Evolutionary conservation across 2,888 invertebrate genomes (phyloP), one percentile per base, ranked within the genome.

Genomic region (Heliconius aoede): DNA sequence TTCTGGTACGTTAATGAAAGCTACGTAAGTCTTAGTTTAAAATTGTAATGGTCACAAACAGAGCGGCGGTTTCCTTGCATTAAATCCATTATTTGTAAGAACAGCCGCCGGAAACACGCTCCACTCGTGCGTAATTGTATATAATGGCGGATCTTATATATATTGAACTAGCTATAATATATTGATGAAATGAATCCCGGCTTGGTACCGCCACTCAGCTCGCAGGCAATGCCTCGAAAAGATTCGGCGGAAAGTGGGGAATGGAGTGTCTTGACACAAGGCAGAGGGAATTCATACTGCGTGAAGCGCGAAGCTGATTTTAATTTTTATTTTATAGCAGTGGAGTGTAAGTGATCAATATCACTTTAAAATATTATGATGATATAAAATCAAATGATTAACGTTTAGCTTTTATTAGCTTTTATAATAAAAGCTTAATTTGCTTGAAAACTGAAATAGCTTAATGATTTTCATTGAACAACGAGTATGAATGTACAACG

Each of bases 381-480:
- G n/a, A n/a, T n/a, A n/a, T n/a, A n/a, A n/a, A n/a, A n/a, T n/a
- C n/a, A n/a, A n/a, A n/a, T n/a, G n/a, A n/a, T n/a, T n/a, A n/a
- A n/a, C n/a, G n/a, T n/a, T n/a, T n/a, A n/a, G n/a, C n/a, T n/a
- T n/a, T n/a, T n/a, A n/a, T n/a, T n/a, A n/a, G n/a, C n/a, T n/a
- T n/a, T n/a, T n/a, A 55, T n/a, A 55, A 55, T 1, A 24, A 13
- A 13, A 64, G 32, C n/a, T 21, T 7, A 7, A 64, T n/a, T 64
- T 36, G 24, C 24, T 36, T 36, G 15, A 51, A 51, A 51, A 51
- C 28, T 40, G 8, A 30, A n/a, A 51, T 26, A 21, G 11, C 9
- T 18, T 51, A 30, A 55, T 30, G n/a, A 30, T 55, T 69, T 78
- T 67, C 80, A 82, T 81, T 81, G 80, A 78, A 77, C 55, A 77